These are phyloP conservation scores for Eleutherodactylus coqui DNA, from an alignment of 2,797 vertebrate species.

Conservation along the genomic window DNA sequence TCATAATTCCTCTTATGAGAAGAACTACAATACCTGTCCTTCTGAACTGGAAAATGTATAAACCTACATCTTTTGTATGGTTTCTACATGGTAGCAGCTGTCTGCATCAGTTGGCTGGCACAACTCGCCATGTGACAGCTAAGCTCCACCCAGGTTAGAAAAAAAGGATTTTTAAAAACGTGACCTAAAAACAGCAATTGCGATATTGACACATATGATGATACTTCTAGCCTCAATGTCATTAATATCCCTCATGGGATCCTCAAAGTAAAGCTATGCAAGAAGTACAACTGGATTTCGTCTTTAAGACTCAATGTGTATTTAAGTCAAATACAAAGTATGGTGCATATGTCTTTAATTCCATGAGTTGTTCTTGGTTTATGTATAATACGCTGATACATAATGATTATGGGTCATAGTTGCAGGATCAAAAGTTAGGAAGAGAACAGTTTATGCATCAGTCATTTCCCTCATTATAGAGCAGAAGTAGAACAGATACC, in stretches of 20 bases:
- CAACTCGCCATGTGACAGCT: background rate
- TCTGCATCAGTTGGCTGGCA: background rate
- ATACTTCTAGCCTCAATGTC: background rate
- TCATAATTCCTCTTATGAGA: no score
- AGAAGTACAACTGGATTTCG: background rate
- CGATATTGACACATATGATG: background rate
- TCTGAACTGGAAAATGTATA: no score
- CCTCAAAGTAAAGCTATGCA: background rate
- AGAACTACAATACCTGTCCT: no score
- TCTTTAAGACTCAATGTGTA: background rate
- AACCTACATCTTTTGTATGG: no score
- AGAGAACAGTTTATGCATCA: conserved; percentile 35
- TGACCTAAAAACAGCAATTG: no score
- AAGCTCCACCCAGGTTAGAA: background rate
- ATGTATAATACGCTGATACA: conserved; percentile 34
- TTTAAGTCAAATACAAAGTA: background rate
- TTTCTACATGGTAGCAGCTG: no score
- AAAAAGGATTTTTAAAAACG: no score
- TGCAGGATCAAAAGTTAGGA: conserved; percentile 50
- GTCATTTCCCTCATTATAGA: conserved; percentile 41
- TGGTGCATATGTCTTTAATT: conserved; percentile 24
- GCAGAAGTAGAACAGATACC: conserved; percentile 46
- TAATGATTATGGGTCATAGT: conserved; percentile 44
- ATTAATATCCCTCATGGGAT: background rate
- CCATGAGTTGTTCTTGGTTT: conserved; percentile 8